Base-by-base conservation (phyloP, 2,797 vertebrate genomes). In the Pagetopsis macropterus region DNA sequence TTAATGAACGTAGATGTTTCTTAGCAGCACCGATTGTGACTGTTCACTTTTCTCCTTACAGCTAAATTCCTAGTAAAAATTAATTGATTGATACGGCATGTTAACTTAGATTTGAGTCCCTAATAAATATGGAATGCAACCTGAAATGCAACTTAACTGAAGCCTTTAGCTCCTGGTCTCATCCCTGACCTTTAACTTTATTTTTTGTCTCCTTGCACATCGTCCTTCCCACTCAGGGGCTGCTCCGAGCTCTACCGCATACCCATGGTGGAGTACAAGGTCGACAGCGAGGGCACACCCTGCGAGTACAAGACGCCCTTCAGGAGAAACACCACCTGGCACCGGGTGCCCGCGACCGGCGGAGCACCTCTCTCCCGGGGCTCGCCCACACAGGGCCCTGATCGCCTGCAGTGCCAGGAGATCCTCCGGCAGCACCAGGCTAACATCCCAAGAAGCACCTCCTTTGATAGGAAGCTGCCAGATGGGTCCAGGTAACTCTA, bases 261-360 rank as follows among this genome's bases (percentile, higher is more conserved):
- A 71, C 98, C 98, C 70, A 96, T 99, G 97, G 98, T 99, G 79
- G 98, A 99, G 88, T 99, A 99, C 90, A 99, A 99, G 87, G 95
- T 99, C 19, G 97, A 99, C 94, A 99, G 97, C 1, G 97, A 98
- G 91, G 98, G 97, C 27, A 96, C 96, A 2, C 98, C 98, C 72
- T 99, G 98, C 37, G 98, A 99, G 90, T 99, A 98, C 93, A 99
- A 99, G 95, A 98, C 97, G 1, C 97, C 98, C 73, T 99, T 99
- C 94, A 95, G 96, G 90, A 96, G 96, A 84, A 98, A 98, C 93
- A 99, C 97, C 79, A 97, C 97, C 7, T 99, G 98, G 98, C 97
- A 99, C 89, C 95, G 97, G 6, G 96, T 99, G 83, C 96, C 97
- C 85, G 90, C 94, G 16, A 85, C 96, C 19, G 94, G 93, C n/a